These are phyloP conservation scores for Capromys pilorides DNA, from an alignment of 2,797 vertebrate genomes.

Conservation along the genomic window DNA sequence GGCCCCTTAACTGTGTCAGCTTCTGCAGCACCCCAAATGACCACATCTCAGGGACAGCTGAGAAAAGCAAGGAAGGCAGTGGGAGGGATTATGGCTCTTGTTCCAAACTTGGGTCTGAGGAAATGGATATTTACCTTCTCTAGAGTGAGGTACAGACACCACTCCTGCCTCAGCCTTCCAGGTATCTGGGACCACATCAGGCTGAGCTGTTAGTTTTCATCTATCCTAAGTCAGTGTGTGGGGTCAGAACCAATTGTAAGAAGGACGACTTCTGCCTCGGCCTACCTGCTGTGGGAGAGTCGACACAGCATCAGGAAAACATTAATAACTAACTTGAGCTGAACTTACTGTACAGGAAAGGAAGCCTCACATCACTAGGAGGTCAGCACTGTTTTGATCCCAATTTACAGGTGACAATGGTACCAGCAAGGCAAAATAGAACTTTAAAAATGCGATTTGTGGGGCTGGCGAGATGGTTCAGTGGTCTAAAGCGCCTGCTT, in stretches of 20 bases:
- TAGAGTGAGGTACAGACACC: not conserved
- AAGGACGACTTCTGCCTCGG: not conserved
- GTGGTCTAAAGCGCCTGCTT: too few relatives aligned
- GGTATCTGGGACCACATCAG: not conserved
- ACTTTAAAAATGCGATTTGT: too few relatives aligned
- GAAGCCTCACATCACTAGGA: not conserved
- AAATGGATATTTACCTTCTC: not conserved
- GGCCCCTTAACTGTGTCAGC: not conserved
- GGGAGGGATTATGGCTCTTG: not conserved
- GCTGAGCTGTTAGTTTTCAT: not conserved
- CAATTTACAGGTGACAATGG: conserved; percentile 7
- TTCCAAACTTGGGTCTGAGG: not conserved
- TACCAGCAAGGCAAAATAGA: not conserved
- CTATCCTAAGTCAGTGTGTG: too few relatives aligned
- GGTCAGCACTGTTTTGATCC: too few relatives aligned
- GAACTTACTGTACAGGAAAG: not conserved
- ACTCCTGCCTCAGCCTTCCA: not conserved
- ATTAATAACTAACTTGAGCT: not conserved
- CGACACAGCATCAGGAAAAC: not conserved
- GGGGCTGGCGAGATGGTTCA: too few relatives aligned
- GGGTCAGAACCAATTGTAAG: not conserved
- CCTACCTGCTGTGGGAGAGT: not conserved
- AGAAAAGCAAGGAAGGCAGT: not conserved
- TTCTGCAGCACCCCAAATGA: not conserved
- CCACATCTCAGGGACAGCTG: not conserved